phyloP scores from a whole-genome alignment of 2,797 vertebrate species.

The Selene dorsalis region DNA sequence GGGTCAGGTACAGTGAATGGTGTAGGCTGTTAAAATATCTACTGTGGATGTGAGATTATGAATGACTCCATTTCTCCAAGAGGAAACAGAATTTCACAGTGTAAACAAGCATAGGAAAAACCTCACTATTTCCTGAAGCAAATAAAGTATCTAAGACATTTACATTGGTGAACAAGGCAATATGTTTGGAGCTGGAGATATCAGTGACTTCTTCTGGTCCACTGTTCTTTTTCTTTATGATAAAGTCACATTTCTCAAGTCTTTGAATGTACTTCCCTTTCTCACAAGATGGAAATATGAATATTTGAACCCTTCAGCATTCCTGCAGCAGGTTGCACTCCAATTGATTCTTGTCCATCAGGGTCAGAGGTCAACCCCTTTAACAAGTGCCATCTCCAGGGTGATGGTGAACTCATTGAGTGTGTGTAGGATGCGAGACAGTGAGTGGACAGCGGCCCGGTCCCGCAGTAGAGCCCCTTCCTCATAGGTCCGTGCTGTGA shows the following conservation, averaged over 20 bases:
- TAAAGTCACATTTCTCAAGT: slow-evolving; percentile 48
- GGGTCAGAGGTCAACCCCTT: slow-evolving; percentile 94
- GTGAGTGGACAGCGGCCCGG: slow-evolving; percentile 88
- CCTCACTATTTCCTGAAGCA: slow-evolving; percentile 73
- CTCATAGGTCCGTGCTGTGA: slow-evolving; percentile 91
- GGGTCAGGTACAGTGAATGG: slow-evolving; percentile 50
- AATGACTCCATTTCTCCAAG: slow-evolving; percentile 54
- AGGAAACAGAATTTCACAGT: slow-evolving; percentile 78
- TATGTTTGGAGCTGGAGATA: slow-evolving; percentile 61
- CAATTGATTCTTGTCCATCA: not conserved
- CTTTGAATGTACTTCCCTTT: slow-evolving; percentile 36
- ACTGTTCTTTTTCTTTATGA: slow-evolving; percentile 39
- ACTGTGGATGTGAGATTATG: slow-evolving; percentile 48
- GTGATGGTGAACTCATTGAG: slow-evolving; percentile 93
- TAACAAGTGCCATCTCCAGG: slow-evolving; percentile 93
- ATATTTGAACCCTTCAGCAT: slow-evolving; percentile 24
- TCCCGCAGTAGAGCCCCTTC: slow-evolving; percentile 93
- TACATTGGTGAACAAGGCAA: slow-evolving; percentile 75
- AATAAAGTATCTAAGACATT: slow-evolving; percentile 70
- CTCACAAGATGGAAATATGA: slow-evolving; percentile 37
- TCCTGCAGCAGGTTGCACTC: slow-evolving; percentile 16
- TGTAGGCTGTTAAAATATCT: slow-evolving; percentile 59
- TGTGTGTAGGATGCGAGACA: slow-evolving; percentile 92
- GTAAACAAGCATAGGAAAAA: slow-evolving; percentile 77
- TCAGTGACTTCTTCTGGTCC: slow-evolving; percentile 41